Percentiles rank a stretch among this genome's conserved stretches.
phyloP scores from a whole-genome alignment of 2,888 invertebrate species.

The Phyllotreta striolata region DNA sequence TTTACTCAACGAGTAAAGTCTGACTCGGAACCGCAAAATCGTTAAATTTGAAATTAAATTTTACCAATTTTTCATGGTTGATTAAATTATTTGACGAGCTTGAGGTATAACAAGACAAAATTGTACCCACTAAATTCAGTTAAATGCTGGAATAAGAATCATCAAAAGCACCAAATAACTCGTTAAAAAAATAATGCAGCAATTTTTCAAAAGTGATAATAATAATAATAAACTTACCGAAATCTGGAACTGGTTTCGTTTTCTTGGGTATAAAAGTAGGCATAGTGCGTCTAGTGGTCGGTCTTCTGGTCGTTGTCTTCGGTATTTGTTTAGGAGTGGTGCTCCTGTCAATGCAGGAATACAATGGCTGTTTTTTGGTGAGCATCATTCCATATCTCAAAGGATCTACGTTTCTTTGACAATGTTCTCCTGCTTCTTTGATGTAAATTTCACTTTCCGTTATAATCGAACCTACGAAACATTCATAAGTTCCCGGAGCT shows the following conservation, averaged over 20 bases:
- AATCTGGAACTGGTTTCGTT: constrained; percentile 38
- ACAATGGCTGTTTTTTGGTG: constrained; percentile 58
- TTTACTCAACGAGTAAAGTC: not conserved
- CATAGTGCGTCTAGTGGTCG: constrained; percentile 23
- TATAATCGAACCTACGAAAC: constrained; percentile 70
- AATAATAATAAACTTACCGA: constrained; percentile 41
- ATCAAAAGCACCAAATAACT: no score
- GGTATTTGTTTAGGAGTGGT: constrained; percentile 33
- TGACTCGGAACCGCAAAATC: constrained; percentile 6
- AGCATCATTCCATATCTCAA: constrained; percentile 70
- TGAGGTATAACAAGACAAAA: no score
- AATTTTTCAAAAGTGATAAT: no score
- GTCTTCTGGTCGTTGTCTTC: constrained; percentile 30
- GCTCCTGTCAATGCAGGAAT: constrained; percentile 52
- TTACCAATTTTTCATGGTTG: not conserved
- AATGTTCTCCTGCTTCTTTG: constrained; percentile 73
- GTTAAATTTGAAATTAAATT: constrained; percentile 12
- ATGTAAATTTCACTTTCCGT: constrained; percentile 69
- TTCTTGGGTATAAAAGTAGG: constrained; percentile 35
- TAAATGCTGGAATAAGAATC: no score
- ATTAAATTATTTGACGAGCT: no score
- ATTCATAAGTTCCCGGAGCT: constrained; percentile 67
- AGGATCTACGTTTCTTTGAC: constrained; percentile 68
- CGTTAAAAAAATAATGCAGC: not conserved
- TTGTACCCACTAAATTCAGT: no score